Percentiles rank a stretch among this genome's conserved stretches.
Evolutionary conservation across 1,140 invertebrate genomes (phyloP).

Genomic region (Pseudoatta argentina): DNA sequence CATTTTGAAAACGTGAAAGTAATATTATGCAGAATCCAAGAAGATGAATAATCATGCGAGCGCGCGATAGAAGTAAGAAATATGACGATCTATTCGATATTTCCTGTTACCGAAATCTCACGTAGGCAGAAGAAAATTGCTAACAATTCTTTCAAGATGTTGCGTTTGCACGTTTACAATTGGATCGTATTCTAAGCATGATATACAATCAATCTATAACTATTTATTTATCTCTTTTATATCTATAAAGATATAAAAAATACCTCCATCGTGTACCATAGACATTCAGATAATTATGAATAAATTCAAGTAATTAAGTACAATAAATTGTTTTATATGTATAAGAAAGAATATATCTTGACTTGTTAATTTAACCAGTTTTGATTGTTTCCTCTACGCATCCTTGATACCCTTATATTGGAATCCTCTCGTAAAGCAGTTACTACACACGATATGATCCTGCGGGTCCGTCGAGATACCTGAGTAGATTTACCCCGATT

Average conservation of each 20-base stretch:
- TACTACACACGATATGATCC: constrained; percentile 38
- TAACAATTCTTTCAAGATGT: constrained; percentile 39
- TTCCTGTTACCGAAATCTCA: constrained; percentile 45
- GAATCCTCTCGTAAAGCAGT: constrained; percentile 43
- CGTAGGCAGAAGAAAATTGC: constrained; percentile 7
- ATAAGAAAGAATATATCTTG: constrained; percentile 14
- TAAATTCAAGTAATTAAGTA: neutral
- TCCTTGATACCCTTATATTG: neutral
- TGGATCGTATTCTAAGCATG: constrained; percentile 12
- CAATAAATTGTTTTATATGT: constrained; percentile 14
- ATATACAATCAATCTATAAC: constrained; percentile 28
- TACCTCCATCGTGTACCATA: neutral
- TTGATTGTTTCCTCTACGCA: neutral
- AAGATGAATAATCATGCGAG: constrained; percentile 38
- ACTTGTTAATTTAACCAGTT: constrained; percentile 34
- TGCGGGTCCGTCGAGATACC: constrained; percentile 43
- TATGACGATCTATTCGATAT: constrained; percentile 44
- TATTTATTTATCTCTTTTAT: constrained; percentile 20
- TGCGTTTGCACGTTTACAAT: constrained; percentile 26
- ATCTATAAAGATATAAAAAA: neutral
- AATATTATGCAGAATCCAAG: neutral
- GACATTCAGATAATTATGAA: neutral
- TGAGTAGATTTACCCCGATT: constrained; percentile 55
- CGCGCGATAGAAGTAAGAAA: constrained; percentile 39
- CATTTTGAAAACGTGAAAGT: constrained; percentile 48